phyloP scores from a whole-genome alignment of 2,888 invertebrate species.

The Dromius quadrimaculatus region DNA sequence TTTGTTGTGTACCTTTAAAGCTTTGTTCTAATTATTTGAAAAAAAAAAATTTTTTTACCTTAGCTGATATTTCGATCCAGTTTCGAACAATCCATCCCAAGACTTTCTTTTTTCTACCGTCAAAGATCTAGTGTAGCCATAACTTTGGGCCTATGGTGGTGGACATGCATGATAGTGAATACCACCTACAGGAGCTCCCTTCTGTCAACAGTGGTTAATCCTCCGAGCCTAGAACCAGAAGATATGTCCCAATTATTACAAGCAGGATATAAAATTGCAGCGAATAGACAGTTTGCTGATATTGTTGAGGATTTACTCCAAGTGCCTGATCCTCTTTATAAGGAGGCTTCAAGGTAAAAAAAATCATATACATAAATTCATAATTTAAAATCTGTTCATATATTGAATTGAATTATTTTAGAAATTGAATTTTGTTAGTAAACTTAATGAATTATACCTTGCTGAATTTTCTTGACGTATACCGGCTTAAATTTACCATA shows the following conservation, averaged over 20 bases:
- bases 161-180: conserved; percentile 47
- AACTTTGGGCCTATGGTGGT: conserved; percentile 50
- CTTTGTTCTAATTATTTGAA: too few species aligned
- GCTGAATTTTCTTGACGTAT: too few species aligned
- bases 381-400: neutral
- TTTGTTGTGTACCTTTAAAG: neutral
- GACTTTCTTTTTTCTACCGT: conserved; percentile 16
- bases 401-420: too few species aligned
- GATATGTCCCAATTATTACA: conserved; percentile 44
- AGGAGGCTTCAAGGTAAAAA: conserved; percentile 38
- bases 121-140: conserved; percentile 18
- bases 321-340: conserved; percentile 49
- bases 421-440: too few species aligned
- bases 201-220: conserved; percentile 52
- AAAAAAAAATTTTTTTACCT: neutral
- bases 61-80: conserved; percentile 19
- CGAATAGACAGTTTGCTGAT: conserved; percentile 49
- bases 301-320: conserved; percentile 44
- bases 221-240: conserved; percentile 51
- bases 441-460: too few species aligned
- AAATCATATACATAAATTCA: neutral
- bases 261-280: conserved; percentile 47
- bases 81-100: conserved; percentile 31
- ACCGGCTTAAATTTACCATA: too few species aligned
- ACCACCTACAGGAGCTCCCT: conserved; percentile 53